phyloP scores from a whole-genome alignment of 2,797 vertebrate genomes.

The Chelonia mydas region DNA sequence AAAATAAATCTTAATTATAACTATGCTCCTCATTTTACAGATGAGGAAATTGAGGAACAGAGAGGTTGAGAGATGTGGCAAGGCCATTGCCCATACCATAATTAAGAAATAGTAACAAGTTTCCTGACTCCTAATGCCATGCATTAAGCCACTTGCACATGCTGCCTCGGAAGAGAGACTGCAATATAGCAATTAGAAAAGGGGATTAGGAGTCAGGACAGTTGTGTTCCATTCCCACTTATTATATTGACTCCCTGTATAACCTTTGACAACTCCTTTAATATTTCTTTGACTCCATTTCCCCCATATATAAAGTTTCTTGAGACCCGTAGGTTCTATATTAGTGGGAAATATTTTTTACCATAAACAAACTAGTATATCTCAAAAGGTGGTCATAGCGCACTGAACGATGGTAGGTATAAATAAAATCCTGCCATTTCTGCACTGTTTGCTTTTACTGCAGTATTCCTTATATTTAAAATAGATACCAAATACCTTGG shows the following conservation, averaged over 20 bases:
- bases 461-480: neutral
- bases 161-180: neutral
- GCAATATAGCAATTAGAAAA: neutral
- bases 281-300: neutral
- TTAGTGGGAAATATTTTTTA: neutral
- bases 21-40: neutral
- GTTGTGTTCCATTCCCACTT: neutral
- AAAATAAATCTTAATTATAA: neutral
- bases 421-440: neutral
- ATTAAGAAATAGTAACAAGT: neutral
- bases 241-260: neutral
- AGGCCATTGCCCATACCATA: neutral
- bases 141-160: neutral
- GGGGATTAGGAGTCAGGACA: neutral
- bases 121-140: too few relatives aligned
- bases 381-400: neutral
- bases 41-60: neutral
- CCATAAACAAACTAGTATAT: neutral
- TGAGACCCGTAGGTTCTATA: neutral
- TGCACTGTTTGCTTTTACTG: neutral
- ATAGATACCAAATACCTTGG: neutral
- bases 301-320: neutral
- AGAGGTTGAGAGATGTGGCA: neutral
- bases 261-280: neutral
- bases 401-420: neutral